Evolutionary conservation across 2,113 vertebrate genomes (phyloP).

Genomic region (Neomonachus schauinslandi): DNA sequence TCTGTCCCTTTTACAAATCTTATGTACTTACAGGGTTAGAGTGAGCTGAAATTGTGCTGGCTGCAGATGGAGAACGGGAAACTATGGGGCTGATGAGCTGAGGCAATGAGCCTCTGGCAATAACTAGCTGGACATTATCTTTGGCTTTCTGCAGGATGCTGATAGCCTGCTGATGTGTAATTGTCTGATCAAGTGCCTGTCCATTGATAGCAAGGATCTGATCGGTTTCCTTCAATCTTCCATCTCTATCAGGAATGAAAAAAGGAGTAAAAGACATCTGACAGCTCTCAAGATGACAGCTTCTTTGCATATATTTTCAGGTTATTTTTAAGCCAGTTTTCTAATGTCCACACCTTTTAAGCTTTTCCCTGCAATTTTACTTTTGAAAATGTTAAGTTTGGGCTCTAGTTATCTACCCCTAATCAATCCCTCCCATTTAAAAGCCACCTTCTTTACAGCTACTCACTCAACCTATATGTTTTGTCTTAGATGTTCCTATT

Average conservation of each 20-base stretch:
- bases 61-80: conserved; percentile 95
- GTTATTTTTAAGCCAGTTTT: conserved; percentile 72
- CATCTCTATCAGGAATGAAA: conserved; percentile 87
- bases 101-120: conserved; percentile 93
- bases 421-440: conserved; percentile 33
- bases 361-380: conserved; percentile 56
- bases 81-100: conserved; percentile 92
- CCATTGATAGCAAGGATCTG: conserved; percentile 96
- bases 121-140: conserved; percentile 92
- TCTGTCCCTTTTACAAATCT: background rate
- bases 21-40: conserved; percentile 90
- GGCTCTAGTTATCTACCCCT: conserved; percentile 49
- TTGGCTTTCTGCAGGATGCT: conserved; percentile 94
- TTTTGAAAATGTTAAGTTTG: conserved; percentile 57
- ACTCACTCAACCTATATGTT: conserved; percentile 64
- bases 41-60: conserved; percentile 95
- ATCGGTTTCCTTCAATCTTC: conserved; percentile 95
- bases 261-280: conserved; percentile 47
- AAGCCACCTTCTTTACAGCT: conserved; percentile 47
- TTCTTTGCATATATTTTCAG: conserved; percentile 65
- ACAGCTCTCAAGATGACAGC: conserved; percentile 22
- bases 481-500: conserved; percentile 35
- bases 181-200: conserved; percentile 94
- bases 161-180: conserved; percentile 96
- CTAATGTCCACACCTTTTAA: conserved; percentile 61